Conservation (phyloP, 2,888 invertebrate genomes). For the Tetheella fluctuosa region DNA sequence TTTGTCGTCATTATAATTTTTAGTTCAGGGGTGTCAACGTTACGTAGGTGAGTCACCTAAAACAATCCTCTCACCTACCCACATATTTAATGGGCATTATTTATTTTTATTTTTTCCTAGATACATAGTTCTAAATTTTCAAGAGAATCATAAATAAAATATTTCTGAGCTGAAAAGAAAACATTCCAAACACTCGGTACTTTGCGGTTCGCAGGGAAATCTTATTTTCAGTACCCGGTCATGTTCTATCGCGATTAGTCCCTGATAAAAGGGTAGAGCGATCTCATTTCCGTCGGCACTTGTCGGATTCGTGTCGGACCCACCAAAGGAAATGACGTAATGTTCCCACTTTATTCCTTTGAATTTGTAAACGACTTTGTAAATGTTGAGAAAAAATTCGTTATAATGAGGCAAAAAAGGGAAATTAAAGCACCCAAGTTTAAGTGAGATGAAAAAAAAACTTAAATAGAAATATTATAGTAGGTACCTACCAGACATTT, state of each 20-base stretch:
- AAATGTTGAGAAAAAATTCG: constrained; percentile 12
- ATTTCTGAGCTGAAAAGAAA: constrained; percentile 15
- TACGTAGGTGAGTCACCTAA: too few species aligned
- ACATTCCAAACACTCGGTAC: constrained; percentile 21
- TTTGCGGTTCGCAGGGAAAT: constrained; percentile 32
- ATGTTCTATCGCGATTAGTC: constrained; percentile 61
- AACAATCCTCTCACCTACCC: too few species aligned
- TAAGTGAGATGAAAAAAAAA: neutral
- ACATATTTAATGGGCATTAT: too few species aligned
- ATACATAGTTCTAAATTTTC: too few species aligned
- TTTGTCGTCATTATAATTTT: too few species aligned
- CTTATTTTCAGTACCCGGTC: constrained; percentile 50
- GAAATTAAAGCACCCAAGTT: constrained; percentile 1
- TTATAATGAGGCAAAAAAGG: constrained; percentile 14
- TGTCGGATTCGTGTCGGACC: constrained; percentile 54
- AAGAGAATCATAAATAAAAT: neutral
- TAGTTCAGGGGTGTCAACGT: too few species aligned
- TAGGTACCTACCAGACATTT: neutral
- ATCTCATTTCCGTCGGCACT: constrained; percentile 62
- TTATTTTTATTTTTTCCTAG: too few species aligned
- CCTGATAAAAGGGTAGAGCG: constrained; percentile 63
- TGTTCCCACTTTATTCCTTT: constrained; percentile 48
- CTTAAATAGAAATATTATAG: neutral
- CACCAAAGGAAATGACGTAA: constrained; percentile 57
- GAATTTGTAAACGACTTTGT: constrained; percentile 43